Percentiles rank a stretch among this genome's conserved stretches.
Evolutionary conservation across 1,140 invertebrate species (phyloP).

Genomic region (Panagrolaimus sp.): DNA sequence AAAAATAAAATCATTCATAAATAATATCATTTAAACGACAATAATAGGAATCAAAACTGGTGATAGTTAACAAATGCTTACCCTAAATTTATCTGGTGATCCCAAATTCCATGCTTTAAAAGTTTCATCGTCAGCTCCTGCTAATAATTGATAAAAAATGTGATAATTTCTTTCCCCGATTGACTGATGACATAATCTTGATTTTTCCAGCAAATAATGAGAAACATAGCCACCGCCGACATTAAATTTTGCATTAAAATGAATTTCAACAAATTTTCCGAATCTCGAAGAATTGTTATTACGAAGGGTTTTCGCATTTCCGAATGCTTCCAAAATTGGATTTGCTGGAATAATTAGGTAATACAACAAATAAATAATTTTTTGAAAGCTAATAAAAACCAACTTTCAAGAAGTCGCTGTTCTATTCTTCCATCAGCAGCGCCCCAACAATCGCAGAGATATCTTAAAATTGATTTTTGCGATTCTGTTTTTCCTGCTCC

Average conservation of each 20-base stretch:
- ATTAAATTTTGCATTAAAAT: conserved; percentile 77
- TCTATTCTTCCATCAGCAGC: conserved; percentile 74
- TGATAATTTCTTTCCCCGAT: conserved; percentile 87
- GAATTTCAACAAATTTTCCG: conserved; percentile 96
- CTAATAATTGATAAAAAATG: conserved; percentile 88
- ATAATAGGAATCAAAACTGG: too few relatives aligned
- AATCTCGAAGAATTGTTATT: conserved; percentile 96
- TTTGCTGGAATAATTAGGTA: conserved; percentile 64
- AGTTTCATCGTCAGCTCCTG: conserved; percentile 65
- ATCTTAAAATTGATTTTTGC: conserved; percentile 90
- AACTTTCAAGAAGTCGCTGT: conserved; percentile 75
- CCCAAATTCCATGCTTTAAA: conserved; percentile 3
- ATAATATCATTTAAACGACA: too few relatives aligned
- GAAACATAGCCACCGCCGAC: conserved; percentile 89
- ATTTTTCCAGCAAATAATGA: conserved; percentile 90
- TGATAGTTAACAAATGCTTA: background rate
- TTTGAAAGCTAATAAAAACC: conserved; percentile 60
- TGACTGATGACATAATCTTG: conserved; percentile 76
- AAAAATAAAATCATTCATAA: too few relatives aligned
- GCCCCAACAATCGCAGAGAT: conserved; percentile 82
- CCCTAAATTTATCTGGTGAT: conserved; percentile 11
- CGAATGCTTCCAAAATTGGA: conserved; percentile 87
- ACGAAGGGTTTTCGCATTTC: conserved; percentile 88
- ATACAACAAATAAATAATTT: background rate
- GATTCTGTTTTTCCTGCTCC: conserved; percentile 92